These are phyloP conservation scores for Sebastes fasciatus DNA, from an alignment of 2,113 vertebrate genomes.

Conservation along the genomic window DNA sequence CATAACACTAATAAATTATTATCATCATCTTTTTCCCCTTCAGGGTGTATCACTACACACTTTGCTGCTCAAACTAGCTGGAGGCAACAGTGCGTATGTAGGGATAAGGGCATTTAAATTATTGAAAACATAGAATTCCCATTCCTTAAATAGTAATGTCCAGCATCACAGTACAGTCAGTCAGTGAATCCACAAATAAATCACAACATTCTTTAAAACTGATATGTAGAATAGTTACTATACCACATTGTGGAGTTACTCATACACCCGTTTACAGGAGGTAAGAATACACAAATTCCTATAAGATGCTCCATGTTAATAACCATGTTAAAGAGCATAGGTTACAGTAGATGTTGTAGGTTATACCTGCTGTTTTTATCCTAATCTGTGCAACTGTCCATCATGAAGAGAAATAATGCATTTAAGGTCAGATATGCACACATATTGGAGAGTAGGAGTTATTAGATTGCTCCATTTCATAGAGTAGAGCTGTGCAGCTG, in stretches of 20 bases:
- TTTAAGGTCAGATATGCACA: neutral
- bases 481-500: neutral
- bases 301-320: neutral
- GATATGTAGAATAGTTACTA: neutral
- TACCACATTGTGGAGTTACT: neutral
- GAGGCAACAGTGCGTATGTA: neutral
- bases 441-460: neutral
- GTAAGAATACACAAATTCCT: neutral
- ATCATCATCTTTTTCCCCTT: neutral
- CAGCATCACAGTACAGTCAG: neutral
- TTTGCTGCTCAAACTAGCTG: neutral
- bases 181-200: neutral
- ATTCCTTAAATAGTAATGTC: neutral
- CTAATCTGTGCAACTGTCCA: neutral
- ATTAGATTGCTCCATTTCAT: neutral
- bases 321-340: neutral
- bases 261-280: neutral
- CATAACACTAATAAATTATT: neutral
- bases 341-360: neutral
- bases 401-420: neutral
- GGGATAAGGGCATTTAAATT: neutral
- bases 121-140: neutral
- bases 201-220: neutral
- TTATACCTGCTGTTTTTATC: too few species aligned
- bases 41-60: neutral